Conservation (phyloP, 2,113 vertebrate genomes). For the Theristicus caerulescens region DNA sequence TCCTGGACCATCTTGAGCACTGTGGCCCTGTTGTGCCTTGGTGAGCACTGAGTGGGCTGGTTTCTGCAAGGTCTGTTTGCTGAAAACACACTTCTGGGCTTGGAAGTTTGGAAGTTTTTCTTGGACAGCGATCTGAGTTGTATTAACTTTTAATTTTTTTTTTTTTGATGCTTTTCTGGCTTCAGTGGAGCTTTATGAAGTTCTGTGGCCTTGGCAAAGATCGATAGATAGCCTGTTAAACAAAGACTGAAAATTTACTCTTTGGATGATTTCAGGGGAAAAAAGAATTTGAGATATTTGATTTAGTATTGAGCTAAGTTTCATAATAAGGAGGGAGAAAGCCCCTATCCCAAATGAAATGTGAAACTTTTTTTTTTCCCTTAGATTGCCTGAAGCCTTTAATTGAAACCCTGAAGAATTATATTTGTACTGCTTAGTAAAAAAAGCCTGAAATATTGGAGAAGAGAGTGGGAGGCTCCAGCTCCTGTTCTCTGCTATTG, state of each 20-base stretch:
- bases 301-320: not conserved
- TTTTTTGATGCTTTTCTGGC: not conserved
- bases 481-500: not conserved
- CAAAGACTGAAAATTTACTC: not conserved
- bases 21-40: accelerated
- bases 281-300: not conserved
- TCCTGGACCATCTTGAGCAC: not conserved
- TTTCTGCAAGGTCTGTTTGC: not conserved
- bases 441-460: not conserved
- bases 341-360: not conserved
- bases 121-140: not conserved
- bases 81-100: not conserved
- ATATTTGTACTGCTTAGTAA: not conserved
- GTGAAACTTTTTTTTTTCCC: not conserved
- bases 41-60: accelerated
- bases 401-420: not conserved
- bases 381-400: not conserved
- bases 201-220: conserved; percentile 9
- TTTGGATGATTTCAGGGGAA: not conserved
- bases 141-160: not conserved
- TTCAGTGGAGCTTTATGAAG: conserved; percentile 6
- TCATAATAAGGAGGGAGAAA: not conserved
- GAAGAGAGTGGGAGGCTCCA: not conserved
- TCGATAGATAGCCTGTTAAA: not conserved
- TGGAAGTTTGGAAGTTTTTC: not conserved